phyloP scores from a whole-genome alignment of 2,888 invertebrate species.

The Mayetiola destructor region DNA sequence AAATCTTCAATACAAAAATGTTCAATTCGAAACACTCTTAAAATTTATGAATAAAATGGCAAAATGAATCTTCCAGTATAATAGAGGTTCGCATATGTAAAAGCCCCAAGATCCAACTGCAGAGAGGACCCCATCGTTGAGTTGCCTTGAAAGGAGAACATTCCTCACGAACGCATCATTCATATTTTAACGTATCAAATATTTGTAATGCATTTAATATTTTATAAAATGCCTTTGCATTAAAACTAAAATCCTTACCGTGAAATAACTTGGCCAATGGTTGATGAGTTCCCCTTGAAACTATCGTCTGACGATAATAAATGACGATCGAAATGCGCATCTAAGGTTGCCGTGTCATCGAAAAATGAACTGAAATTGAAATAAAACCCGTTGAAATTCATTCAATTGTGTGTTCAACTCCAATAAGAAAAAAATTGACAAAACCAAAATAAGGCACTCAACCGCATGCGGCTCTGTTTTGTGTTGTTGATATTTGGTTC shows the following conservation, averaged over 20 bases:
- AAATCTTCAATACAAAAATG: background rate
- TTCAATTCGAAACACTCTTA: no score
- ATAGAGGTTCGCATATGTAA: no score
- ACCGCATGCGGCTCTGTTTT: conserved; percentile 14
- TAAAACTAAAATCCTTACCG: no score
- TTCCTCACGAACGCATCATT: no score
- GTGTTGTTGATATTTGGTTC: conserved; percentile 1
- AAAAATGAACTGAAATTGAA: conserved; percentile 15
- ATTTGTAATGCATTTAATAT: no score
- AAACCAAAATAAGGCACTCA: conserved; percentile 9
- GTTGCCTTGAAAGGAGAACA: no score
- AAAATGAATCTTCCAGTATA: no score
- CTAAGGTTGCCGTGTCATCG: conserved; percentile 18
- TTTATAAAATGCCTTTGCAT: no score
- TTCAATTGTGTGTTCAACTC: background rate
- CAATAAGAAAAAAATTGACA: background rate
- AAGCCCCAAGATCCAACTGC: no score
- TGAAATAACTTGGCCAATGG: background rate
- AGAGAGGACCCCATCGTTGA: no score
- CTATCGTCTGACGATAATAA: background rate
- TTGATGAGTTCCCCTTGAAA: background rate
- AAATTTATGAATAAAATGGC: no score
- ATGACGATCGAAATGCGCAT: conserved; percentile 15
- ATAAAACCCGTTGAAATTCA: background rate
- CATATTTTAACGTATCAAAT: no score